Base-by-base conservation (phyloP, 2,797 vertebrate species). In the Alfaro cultratus region DNA sequence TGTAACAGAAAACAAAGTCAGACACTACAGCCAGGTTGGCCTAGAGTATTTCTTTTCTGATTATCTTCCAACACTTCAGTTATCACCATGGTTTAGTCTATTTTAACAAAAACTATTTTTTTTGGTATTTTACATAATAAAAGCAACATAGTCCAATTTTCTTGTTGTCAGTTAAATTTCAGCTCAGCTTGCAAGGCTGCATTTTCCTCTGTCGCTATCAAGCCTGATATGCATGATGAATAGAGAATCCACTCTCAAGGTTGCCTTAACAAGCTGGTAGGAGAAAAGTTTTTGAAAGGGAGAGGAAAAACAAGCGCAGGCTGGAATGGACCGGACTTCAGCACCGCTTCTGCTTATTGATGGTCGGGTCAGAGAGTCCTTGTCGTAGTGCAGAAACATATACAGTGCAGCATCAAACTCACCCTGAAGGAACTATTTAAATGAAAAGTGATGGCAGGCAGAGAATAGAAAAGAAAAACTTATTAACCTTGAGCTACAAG, bases 161-260 rank as follows among this genome's bases (percentile, higher is more conserved):
- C 18, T 45, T 64, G 12, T 57, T 75, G 80, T 85, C 13, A 79
- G 62, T 68, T 62, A 4, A 77, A 55, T 73, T 76, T 21, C 46
- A 60, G 62, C 76, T 70, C 80, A 34, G 43, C 76, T 76, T 83
- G 86, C 74, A 79, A 41, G 71, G 68, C 45, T 53, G 67, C 16
- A 47, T 53, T 64, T 83, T 60, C 53, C 36, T 60, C 53, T 70
- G 39, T 49, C 36, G 36, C 23, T 7, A 21, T 67, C 46, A 31
- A 13, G 41, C 29, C 21, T 68, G 77, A n/a, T 26, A 80, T 73
- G 26, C 62, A 15, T 84, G 83, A 91, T 84, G 86, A 88, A 92
- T 87, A 75, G 46, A 53, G 71, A 79, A 64, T 80, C 57, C 15
- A 26, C 26, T 80, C 72, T 80, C 80, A 86, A 83, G 83, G 83